A percentile compares a stretch with the other conserved stretches of the same genome.
Evolutionary conservation across 2,797 vertebrate genomes (phyloP).

Genomic region (Darevskia mixta): DNA sequence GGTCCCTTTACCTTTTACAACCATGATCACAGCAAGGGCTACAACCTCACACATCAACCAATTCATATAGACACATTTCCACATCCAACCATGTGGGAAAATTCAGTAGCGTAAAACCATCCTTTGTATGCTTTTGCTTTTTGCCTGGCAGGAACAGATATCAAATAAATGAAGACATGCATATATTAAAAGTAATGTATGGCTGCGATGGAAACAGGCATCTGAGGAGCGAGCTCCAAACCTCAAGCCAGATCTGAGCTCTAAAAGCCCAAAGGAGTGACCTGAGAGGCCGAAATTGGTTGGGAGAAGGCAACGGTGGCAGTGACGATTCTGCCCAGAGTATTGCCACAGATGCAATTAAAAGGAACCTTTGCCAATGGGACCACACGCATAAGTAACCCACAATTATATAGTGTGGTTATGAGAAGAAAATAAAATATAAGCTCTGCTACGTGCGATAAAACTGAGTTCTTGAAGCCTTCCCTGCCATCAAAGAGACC

Average conservation of each 20-base stretch:
- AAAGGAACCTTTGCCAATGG: not conserved
- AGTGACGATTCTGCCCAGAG: not conserved
- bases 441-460: not conserved
- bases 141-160: not conserved
- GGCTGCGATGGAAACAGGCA: too few species aligned
- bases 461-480: not conserved
- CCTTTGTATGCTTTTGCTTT: not conserved
- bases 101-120: not conserved
- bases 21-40: not conserved
- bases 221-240: not conserved
- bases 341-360: not conserved
- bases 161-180: not conserved
- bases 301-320: not conserved
- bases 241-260: not conserved
- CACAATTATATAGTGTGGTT: not conserved
- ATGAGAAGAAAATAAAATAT: not conserved
- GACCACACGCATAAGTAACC: conserved; percentile 6
- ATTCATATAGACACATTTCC: not conserved
- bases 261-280: not conserved
- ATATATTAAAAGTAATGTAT: not conserved
- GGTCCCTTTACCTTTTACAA: too few species aligned
- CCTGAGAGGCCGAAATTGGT: not conserved
- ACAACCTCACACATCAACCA: not conserved
- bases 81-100: not conserved
- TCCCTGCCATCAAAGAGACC: not conserved